These are phyloP conservation scores for Notechis scutatus DNA, from an alignment of 2,113 vertebrate genomes.

Conservation along the genomic window DNA sequence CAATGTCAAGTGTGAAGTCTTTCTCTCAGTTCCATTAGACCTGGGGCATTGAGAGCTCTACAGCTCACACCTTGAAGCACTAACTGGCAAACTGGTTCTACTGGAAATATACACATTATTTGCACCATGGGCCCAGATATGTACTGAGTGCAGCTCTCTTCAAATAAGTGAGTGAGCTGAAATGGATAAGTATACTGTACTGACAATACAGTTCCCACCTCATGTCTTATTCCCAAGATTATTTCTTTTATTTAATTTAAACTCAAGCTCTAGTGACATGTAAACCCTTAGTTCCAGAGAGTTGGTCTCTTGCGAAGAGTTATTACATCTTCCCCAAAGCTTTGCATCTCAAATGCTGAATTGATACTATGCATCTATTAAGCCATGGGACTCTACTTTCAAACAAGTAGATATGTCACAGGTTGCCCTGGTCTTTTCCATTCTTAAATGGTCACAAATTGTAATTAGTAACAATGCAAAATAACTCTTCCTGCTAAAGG, in stretches of 20 bases:
- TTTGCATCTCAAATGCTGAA: conserved; percentile 26
- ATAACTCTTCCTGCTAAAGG: background rate
- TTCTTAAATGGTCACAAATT: background rate
- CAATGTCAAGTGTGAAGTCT: background rate
- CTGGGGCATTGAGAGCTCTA: background rate
- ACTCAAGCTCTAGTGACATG: background rate
- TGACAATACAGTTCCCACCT: background rate
- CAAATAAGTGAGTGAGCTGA: background rate
- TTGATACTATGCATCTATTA: conserved; percentile 25
- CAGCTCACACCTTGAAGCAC: background rate
- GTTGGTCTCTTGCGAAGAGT: conserved; percentile 36
- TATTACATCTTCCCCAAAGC: conserved; percentile 16
- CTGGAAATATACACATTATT: background rate
- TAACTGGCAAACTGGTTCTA: background rate
- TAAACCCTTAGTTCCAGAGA: conserved; percentile 25
- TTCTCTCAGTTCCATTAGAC: background rate
- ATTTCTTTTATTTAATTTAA: conserved; percentile 38
- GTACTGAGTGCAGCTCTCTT: fast-evolving
- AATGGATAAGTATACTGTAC: background rate
- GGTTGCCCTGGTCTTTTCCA: background rate
- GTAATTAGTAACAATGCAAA: background rate
- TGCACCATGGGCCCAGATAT: background rate
- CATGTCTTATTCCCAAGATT: conserved; percentile 12
- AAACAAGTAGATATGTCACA: background rate
- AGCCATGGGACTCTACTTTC: background rate